Evolutionary conservation across 2,797 vertebrate species (phyloP), one percentile per base, ranked within the genome.

Genomic region (Morus bassanus): DNA sequence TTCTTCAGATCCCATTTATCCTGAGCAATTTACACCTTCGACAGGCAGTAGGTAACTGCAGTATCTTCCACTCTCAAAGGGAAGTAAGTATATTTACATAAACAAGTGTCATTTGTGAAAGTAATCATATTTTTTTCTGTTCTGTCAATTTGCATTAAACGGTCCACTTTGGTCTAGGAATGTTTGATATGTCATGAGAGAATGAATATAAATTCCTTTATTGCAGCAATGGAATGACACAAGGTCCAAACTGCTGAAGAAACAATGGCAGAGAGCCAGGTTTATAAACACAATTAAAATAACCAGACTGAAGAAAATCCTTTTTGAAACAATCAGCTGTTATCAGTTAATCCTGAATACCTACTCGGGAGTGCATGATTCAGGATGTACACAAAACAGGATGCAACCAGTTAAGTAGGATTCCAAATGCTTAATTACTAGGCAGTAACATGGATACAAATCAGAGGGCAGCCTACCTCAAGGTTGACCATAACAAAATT

Each of bases 401-500:
- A 93, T 53, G 48, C 7, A 96, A 76, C 30, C 51, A 88, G 75
- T 64, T 63, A n/a, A 82, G 70, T 7, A 33, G 30, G 51, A 83
- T 57, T 84, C 24, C 27, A 94, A 89, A 84, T 33, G 17, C 18
- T 84, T 87, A 65, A 76, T 84, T 74, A 37, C 21, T 24, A 92
- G 65, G 70, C 88, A 78, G 76, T 23, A 95, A 50, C 10, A 73
- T 2, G 41, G 91, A 89, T 9, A 84, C 5, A 54, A 94, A 89
- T 45, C 33, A 94, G 43, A 89, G 35, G 11, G 54, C 88, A 73
- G 67, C 98, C 98, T 97, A 99, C 99, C 99, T 99, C 99, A 93
- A 99, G 95, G 97, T 99, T 99, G 89, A 99, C 98, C 99, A 99
- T 99, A 75, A 99, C 97, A 97, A 99, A 99, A 98, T 99, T 99